Percentiles rank a stretch among this genome's conserved stretches.
Evolutionary conservation across 2,888 invertebrate species (phyloP).

Genomic region (Plebejus argus): DNA sequence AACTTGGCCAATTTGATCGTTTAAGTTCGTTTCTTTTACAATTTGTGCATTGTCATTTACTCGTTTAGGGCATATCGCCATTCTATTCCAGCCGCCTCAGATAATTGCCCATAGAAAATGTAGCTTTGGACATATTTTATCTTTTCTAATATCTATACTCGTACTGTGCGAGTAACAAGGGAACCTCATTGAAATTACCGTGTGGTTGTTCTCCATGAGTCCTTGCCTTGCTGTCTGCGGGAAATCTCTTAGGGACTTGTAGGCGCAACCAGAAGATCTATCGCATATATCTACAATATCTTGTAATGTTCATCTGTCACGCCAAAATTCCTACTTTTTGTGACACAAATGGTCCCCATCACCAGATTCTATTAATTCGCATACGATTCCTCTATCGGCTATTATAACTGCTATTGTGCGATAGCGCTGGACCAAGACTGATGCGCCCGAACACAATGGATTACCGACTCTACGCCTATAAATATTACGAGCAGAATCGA

Average conservation of each 20-base stretch:
- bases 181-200: background rate
- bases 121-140: conserved; percentile 15
- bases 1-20: conserved; percentile 37
- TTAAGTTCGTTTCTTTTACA: conserved; percentile 30
- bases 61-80: conserved; percentile 24
- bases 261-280: background rate
- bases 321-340: background rate
- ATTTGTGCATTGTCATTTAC: conserved; percentile 23
- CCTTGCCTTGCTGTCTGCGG: background rate
- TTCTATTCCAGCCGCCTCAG: background rate
- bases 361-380: conserved; percentile 32
- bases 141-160: background rate
- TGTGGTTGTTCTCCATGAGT: background rate
- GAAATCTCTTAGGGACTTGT: background rate
- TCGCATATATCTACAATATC: background rate
- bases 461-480: conserved; percentile 57
- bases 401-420: conserved; percentile 72
- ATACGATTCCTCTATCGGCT: conserved; percentile 62
- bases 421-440: conserved; percentile 70
- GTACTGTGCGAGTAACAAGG: background rate
- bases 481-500: conserved; percentile 44
- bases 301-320: background rate
- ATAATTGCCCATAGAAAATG: conserved; percentile 17
- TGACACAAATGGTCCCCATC: background rate
- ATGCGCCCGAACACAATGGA: conserved; percentile 53